A percentile compares a stretch with the other conserved stretches of the same genome.
Evolutionary conservation across 2,888 invertebrate genomes (phyloP).

Genomic region (Drosophila buzzatii): DNA sequence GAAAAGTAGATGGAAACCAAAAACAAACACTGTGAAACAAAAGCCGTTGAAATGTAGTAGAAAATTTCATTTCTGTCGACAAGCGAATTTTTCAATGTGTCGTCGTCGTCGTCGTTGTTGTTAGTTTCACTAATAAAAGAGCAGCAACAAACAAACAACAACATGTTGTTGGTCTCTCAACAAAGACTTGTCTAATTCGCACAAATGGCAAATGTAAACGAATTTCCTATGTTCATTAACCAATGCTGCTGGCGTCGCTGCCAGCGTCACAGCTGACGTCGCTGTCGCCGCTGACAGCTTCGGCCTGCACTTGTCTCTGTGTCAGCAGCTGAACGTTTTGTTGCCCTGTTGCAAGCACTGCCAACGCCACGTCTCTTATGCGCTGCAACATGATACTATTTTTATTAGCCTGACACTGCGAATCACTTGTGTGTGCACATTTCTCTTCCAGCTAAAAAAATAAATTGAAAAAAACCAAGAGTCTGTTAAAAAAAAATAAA

Average conservation of each 20-base stretch:
- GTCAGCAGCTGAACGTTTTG: slow-evolving; percentile 42
- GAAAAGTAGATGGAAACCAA: slow-evolving; percentile 32
- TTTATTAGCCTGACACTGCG: slow-evolving; percentile 63
- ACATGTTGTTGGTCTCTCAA: slow-evolving; percentile 34
- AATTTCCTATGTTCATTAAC: slow-evolving; percentile 76
- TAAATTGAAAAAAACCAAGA: background rate
- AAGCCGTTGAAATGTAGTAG: slow-evolving; percentile 64
- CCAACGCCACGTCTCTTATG: slow-evolving; percentile 21
- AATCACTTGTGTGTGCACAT: slow-evolving; percentile 36
- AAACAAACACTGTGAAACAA: slow-evolving; percentile 53
- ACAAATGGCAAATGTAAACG: slow-evolving; percentile 78
- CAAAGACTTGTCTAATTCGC: slow-evolving; percentile 69
- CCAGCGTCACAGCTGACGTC: background rate
- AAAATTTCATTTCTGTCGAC: slow-evolving; percentile 67
- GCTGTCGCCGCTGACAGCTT: slow-evolving; percentile 24
- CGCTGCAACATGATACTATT: slow-evolving; percentile 77
- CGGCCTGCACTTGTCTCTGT: slow-evolving; percentile 52
- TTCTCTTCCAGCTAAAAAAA: background rate
- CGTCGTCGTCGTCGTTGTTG: slow-evolving; percentile 34
- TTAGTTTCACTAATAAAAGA: slow-evolving; percentile 57
- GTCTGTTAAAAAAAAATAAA: background rate
- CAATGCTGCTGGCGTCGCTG: slow-evolving; percentile 31
- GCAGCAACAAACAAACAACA: slow-evolving; percentile 34
- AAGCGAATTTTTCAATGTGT: slow-evolving; percentile 63
- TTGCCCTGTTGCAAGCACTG: slow-evolving; percentile 40